Base-by-base conservation (phyloP, 2,888 invertebrate genomes). In the Deilephila porcellus region DNA sequence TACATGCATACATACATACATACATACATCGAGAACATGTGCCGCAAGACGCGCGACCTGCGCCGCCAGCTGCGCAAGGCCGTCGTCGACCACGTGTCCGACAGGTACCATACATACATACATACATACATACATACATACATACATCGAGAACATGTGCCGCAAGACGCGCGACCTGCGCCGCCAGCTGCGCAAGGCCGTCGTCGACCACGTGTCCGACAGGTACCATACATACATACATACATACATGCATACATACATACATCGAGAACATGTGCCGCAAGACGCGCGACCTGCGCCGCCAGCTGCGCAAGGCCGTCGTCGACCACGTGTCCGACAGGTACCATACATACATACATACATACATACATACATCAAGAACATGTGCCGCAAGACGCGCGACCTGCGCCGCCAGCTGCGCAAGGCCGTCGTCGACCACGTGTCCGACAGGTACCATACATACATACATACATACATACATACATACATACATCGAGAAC, bases 341-440 rank as follows among this genome's bases (percentile, higher is more conserved):
- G 96, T 96, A 79, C 78, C 60, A 14, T 32, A 37, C 53, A 53
- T 34, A 3, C 34, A 34, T 3, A 34, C 34, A 34, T 3, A 34
- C 6, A 34, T 6, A 34, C 34, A 34, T 34, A 34, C 34, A 34
- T 34, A 34, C 52, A 98, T 99, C 80, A 99, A 99, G 93, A 98
- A 99, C 92, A 99, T 99, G 98, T 98, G 98, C 82, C 97, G 98
- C 80, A 99, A 99, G 95, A 99, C 99, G 0, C 95, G 98, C 70
- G 99, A 99, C 92, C 95, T 99, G 78, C 96, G 99, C 72, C 95
- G 99, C 32, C 99, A 99, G 91, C 95, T 99, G 78, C 96, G 99
- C 59, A 99, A 99, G 94, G 99, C 99, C 0, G 99, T 99, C 70
- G 99, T 99, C 45, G 99, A 99, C 95, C 99, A 99, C 87, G 98